phyloP scores from a whole-genome alignment of 2,797 vertebrate genomes.

The Rhinoraja longicauda region DNA sequence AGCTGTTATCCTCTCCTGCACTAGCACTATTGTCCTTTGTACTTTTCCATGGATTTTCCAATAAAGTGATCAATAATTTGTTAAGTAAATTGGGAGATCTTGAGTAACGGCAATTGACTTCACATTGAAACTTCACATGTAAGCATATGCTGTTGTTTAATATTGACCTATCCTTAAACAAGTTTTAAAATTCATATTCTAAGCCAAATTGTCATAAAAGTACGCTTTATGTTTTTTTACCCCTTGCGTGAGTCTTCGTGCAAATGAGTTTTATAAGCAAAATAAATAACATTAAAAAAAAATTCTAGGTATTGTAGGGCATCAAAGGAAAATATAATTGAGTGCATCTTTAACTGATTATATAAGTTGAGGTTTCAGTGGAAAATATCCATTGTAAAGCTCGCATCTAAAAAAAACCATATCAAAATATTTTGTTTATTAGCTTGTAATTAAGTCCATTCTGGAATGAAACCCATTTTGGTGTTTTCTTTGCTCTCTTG shows the following conservation, averaged over 20 bases:
- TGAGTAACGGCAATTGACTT: background rate
- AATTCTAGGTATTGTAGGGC: background rate
- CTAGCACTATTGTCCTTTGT: background rate
- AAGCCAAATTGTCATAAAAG: background rate
- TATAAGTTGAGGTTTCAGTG: background rate
- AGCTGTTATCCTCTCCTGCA: no score
- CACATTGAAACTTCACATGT: background rate
- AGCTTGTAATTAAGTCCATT: background rate
- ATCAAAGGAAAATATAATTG: constrained; percentile 17
- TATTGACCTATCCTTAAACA: background rate
- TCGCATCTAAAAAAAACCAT: background rate
- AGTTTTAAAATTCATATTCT: background rate
- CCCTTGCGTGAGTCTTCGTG: background rate
- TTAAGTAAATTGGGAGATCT: background rate
- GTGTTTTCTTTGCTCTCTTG: background rate
- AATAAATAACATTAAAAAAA: background rate
- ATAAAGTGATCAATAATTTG: background rate
- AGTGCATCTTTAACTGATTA: constrained; percentile 23
- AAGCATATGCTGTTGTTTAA: background rate
- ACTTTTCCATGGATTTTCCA: background rate
- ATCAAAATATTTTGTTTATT: constrained; percentile 26
- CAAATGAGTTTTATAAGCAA: constrained; percentile 8
- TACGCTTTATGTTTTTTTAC: background rate
- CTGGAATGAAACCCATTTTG: background rate
- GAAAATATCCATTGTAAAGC: constrained; percentile 27